Evolutionary conservation across 2,888 invertebrate genomes (phyloP).

Genomic region (Eucriotettix oculatus): DNA sequence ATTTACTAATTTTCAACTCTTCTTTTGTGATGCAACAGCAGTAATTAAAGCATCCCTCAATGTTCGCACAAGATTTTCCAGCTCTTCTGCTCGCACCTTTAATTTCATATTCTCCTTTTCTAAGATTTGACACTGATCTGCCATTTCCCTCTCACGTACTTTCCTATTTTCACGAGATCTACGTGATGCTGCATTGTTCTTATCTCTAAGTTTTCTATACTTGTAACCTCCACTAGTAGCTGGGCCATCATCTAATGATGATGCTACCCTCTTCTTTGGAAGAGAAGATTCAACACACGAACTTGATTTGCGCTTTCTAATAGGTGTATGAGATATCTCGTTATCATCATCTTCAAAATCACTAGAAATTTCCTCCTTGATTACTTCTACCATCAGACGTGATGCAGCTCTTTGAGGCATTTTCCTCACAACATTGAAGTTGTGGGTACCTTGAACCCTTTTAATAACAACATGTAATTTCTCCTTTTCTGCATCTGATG

Average conservation of each 20-base stretch:
- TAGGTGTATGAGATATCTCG: too few species aligned
- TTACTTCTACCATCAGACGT: neutral
- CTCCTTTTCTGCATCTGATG: too few species aligned
- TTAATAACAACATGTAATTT: too few species aligned
- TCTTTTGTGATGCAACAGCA: constrained; percentile 26
- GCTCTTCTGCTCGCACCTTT: constrained; percentile 43
- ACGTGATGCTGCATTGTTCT: constrained; percentile 64
- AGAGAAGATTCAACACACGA: neutral
- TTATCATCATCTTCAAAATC: neutral
- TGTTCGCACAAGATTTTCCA: constrained; percentile 48
- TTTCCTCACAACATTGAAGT: neutral
- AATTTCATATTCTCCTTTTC: constrained; percentile 45
- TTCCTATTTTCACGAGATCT: constrained; percentile 57
- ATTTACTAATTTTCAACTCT: too few species aligned
- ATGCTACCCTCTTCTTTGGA: neutral
- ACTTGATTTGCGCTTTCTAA: neutral
- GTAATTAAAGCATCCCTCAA: constrained; percentile 47
- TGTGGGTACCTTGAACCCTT: too few species aligned
- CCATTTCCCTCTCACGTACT: constrained; percentile 37
- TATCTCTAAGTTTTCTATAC: constrained; percentile 53
- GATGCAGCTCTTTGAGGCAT: neutral
- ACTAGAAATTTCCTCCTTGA: neutral
- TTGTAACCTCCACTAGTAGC: constrained; percentile 18
- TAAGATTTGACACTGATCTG: constrained; percentile 33
- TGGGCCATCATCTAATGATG: neutral